phyloP scores from a whole-genome alignment of 1,140 invertebrate species.

The Stratiolaelaps scimitus region DNA sequence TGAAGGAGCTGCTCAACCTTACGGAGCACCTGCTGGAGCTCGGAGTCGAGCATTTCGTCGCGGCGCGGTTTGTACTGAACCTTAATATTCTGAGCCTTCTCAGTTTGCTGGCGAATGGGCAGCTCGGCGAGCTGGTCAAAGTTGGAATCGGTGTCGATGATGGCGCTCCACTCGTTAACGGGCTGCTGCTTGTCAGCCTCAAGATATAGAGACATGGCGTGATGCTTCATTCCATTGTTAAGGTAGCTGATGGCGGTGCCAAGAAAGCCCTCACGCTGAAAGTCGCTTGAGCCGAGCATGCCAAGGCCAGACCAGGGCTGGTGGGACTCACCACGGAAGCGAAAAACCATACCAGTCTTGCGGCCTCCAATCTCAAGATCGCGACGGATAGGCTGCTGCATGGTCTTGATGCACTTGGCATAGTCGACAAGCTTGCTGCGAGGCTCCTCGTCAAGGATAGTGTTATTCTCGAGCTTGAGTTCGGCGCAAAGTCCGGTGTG shows the following conservation, averaged over 20 bases:
- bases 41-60: not conserved
- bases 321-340: conserved; percentile 21
- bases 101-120: conserved; percentile 1
- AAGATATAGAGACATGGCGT: conserved; percentile 19
- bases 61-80: not conserved
- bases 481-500: conserved; percentile 10
- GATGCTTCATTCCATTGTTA: conserved; percentile 18
- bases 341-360: conserved; percentile 1
- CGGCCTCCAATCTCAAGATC: not conserved
- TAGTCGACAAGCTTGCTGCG: not conserved
- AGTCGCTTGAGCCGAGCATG: not conserved
- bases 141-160: conserved; percentile 24
- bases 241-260: conserved; percentile 4
- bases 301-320: conserved; percentile 6
- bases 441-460: not conserved
- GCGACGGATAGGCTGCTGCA: not conserved
- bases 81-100: not conserved
- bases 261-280: not conserved
- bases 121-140: not conserved
- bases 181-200: conserved; percentile 21
- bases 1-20: not conserved
- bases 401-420: conserved; percentile 3
- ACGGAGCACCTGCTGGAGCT: not conserved
- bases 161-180: conserved; percentile 13
- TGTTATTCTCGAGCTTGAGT: conserved; percentile 17